Evolutionary conservation across 2,888 invertebrate genomes (phyloP), one percentile per base, ranked within the genome.

Genomic region (Gerris lacustris): DNA sequence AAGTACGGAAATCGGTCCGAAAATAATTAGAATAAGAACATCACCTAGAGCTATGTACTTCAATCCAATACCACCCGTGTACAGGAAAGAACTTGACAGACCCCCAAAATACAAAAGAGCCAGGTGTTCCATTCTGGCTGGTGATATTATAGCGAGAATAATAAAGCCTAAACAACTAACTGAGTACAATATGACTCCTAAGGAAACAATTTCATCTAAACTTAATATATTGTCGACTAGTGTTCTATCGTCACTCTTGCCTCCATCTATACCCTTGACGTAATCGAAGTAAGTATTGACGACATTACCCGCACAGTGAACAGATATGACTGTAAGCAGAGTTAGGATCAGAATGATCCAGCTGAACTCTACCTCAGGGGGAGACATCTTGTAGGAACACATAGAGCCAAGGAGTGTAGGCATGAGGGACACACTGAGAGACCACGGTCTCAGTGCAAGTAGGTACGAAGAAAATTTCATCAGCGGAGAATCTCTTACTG

Each of bases 261-360:
- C 86, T 79, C 91, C 92, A 80, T 97, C 96, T 71, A 96, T 94
- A 67, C 92, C 96, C 82, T 93, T 93, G 47, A 92, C 88, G 79
- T 91, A 97, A 81, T 97, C 96, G 80, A 91, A 96, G 80, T 96
- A 96, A 0, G 96, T 96, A 81, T 96, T 96, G 44, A 97, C 96
- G 63, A 96, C 89, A 82, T 97, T 97, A 69, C 96, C 96, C 73
- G 96, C 96, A 73, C 95, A 94, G 79, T 97, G 96, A 5, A 96
- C 96, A 1, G 91, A 92, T 72, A 95, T 85, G 43, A 94, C 90
- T 5, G 94, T 95, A 76, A 92, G 87, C 68, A 92, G 83, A 5
- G 95, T 94, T 15, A 94, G 83, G 66, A 95, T 78, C 75, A 95
- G 85, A 0, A 90, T 88, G 73, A 90, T 82, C 83, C 90, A 87